Conservation (phyloP, 2,888 invertebrate species). For the Tinea trinotella region DNA sequence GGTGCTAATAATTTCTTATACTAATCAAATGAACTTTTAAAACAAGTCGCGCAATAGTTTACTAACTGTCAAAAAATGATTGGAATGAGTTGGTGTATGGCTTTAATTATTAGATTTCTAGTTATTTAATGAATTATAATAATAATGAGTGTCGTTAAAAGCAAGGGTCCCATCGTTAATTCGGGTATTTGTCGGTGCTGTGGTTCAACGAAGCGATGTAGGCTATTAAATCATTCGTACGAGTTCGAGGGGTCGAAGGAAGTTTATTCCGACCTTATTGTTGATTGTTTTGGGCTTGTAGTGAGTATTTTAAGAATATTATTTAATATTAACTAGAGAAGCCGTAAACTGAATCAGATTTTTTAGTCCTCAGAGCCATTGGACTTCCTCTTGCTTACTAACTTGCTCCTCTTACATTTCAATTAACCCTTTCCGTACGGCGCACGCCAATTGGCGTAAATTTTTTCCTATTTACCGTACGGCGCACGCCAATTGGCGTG, state of each 20-base stretch:
- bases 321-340: too few species aligned
- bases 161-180: conserved; percentile 50
- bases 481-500: too few species aligned
- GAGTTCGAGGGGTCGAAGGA: conserved; percentile 50
- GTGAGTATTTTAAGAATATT: conserved; percentile 37
- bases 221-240: conserved; percentile 53
- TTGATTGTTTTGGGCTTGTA: conserved; percentile 57
- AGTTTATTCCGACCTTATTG: conserved; percentile 55
- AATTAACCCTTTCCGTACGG: too few species aligned
- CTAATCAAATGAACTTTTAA: background rate
- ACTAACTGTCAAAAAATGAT: background rate
- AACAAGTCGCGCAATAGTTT: background rate
- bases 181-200: conserved; percentile 56
- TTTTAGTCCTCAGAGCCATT: too few species aligned
- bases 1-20: background rate
- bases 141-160: conserved; percentile 36
- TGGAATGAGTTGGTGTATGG: too few species aligned
- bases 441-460: too few species aligned
- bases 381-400: too few species aligned
- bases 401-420: too few species aligned
- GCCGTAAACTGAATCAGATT: too few species aligned
- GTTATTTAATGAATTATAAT: background rate
- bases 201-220: conserved; percentile 52
- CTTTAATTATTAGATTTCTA: background rate
- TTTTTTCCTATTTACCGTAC: too few species aligned